phyloP scores from a whole-genome alignment of 1,140 invertebrate species.

The Drosophila bipectinata region DNA sequence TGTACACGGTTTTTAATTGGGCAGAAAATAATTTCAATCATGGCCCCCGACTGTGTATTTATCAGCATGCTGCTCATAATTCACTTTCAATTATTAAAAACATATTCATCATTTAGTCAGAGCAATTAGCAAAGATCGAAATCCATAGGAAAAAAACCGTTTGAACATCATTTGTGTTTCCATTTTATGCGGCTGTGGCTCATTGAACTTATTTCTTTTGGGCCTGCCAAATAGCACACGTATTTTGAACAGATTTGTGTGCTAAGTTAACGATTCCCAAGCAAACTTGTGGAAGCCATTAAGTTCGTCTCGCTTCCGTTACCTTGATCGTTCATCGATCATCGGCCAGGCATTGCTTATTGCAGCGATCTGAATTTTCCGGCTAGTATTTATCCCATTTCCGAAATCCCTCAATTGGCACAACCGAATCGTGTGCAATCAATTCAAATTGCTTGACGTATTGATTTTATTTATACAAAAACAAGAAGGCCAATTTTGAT shows the following conservation, averaged over 20 bases:
- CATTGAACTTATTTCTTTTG: conserved; percentile 52
- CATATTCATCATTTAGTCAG: conserved; percentile 54
- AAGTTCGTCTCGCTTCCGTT: conserved; percentile 73
- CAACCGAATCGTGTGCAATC: conserved; percentile 23
- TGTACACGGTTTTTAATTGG: conserved; percentile 66
- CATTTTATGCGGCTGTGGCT: conserved; percentile 40
- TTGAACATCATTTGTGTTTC: conserved; percentile 60
- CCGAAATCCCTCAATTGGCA: conserved; percentile 64
- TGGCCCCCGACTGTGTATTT: conserved; percentile 19
- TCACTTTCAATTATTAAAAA: conserved; percentile 57
- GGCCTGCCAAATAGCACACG: conserved; percentile 12
- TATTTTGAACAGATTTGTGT: conserved; percentile 35
- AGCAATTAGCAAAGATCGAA: conserved; percentile 62
- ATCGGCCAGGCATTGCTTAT: conserved; percentile 26
- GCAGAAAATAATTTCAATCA: conserved; percentile 53
- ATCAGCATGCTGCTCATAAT: conserved; percentile 21
- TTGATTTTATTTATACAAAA: conserved; percentile 61
- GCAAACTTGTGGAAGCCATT: conserved; percentile 64
- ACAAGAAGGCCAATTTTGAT: neutral
- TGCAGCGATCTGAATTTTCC: conserved; percentile 32
- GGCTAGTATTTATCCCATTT: conserved; percentile 30
- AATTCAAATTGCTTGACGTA: conserved; percentile 62
- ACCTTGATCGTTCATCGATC: conserved; percentile 69
- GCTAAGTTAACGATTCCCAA: conserved; percentile 43
- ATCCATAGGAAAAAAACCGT: conserved; percentile 48